These are phyloP conservation scores for Cinclus mexicanus DNA, from an alignment of 2,113 vertebrate genomes.

Conservation along the genomic window DNA sequence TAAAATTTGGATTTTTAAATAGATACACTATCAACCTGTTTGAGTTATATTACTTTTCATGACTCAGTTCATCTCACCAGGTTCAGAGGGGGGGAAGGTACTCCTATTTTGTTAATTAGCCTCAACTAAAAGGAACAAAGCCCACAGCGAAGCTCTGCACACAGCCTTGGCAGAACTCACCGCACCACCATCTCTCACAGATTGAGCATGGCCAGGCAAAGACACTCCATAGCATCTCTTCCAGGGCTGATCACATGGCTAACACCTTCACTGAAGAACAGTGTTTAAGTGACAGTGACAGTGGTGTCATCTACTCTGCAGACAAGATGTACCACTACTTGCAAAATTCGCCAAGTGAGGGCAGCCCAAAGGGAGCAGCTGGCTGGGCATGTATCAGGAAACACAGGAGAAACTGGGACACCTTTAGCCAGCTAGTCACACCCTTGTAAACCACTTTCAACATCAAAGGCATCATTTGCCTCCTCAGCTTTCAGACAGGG, in stretches of 20 bases:
- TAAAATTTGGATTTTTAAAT: not conserved
- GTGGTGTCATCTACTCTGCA: not conserved
- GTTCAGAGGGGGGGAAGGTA: not conserved
- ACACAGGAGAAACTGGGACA: not conserved
- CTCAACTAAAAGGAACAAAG: not conserved
- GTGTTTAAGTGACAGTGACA: not conserved
- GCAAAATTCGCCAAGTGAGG: not conserved
- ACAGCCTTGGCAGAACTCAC: not conserved
- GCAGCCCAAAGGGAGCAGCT: not conserved
- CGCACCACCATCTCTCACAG: not conserved
- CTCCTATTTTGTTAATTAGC: not conserved
- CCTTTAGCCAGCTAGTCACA: not conserved
- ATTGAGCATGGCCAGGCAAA: not conserved
- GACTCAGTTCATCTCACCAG: not conserved
- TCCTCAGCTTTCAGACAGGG: not conserved
- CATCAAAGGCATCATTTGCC: not conserved
- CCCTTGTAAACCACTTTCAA: not conserved
- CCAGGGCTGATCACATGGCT: rapidly evolving
- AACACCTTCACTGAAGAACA: not conserved
- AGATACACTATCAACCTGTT: no score
- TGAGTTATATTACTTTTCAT: not conserved
- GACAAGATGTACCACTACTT: not conserved
- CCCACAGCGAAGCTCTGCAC: not conserved
- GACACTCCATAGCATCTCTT: not conserved
- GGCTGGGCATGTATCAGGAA: not conserved